A percentile compares a stretch with the other conserved stretches of the same genome.
These are phyloP conservation scores for Mellilla xanthometata DNA, from an alignment of 2,888 invertebrate species.

Conservation along the genomic window DNA sequence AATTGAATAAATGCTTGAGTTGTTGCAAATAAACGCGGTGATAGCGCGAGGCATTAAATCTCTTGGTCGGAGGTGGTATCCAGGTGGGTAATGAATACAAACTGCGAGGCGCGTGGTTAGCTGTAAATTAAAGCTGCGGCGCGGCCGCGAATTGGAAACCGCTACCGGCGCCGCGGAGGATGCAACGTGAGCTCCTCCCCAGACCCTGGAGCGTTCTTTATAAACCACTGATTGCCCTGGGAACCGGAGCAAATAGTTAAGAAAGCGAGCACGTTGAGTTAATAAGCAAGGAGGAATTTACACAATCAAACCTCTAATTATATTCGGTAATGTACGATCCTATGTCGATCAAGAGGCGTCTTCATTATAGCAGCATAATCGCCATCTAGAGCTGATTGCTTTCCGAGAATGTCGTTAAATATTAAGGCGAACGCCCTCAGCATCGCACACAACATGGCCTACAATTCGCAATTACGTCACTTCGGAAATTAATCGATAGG, in stretches of 20 bases:
- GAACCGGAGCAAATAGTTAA: slow-evolving; percentile 26
- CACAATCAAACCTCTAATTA: slow-evolving; percentile 9
- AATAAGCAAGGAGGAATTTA: slow-evolving; percentile 6
- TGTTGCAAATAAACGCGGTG: slow-evolving; percentile 62
- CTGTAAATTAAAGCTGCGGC: slow-evolving; percentile 70
- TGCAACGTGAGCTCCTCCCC: slow-evolving; percentile 40
- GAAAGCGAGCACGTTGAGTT: slow-evolving; percentile 10
- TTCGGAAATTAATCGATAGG: slow-evolving; percentile 76
- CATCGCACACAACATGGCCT: slow-evolving; percentile 29
- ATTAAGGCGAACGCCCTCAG: slow-evolving; percentile 26
- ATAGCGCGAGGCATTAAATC: slow-evolving; percentile 65
- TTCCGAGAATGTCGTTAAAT: slow-evolving; percentile 35
- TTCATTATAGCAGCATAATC: slow-evolving; percentile 14
- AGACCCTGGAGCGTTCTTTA: slow-evolving; percentile 45
- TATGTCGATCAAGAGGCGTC: slow-evolving; percentile 6
- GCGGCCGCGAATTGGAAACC: slow-evolving; percentile 58
- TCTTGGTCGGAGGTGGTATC: slow-evolving; percentile 50
- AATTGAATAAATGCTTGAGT: slow-evolving; percentile 58
- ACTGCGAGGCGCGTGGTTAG: slow-evolving; percentile 72
- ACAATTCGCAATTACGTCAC: slow-evolving; percentile 65
- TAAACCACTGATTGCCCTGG: slow-evolving; percentile 49
- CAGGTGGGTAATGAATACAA: slow-evolving; percentile 79
- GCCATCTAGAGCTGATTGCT: slow-evolving; percentile 22
- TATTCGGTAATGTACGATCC: slow-evolving; percentile 8
- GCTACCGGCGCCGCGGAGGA: slow-evolving; percentile 40